A percentile compares a stretch with the other conserved stretches of the same genome.
Conservation (phyloP, 2,888 invertebrate species). For the Lapara coniferarum region DNA sequence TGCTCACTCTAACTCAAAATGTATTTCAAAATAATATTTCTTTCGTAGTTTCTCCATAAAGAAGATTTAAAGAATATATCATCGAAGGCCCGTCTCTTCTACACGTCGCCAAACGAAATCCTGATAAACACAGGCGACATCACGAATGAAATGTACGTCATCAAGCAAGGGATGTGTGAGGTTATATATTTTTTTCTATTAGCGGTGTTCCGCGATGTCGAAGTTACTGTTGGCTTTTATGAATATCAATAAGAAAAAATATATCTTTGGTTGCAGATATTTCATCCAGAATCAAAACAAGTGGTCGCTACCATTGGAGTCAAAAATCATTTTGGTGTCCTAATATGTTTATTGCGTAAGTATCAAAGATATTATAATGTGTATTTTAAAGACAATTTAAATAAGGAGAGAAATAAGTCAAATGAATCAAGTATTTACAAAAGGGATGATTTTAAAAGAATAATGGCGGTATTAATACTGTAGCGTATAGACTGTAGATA, state of each 20-base stretch:
- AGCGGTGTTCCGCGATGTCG: too few species aligned
- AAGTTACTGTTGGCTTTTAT: too few species aligned
- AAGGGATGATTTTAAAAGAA: neutral
- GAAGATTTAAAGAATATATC: constrained; percentile 63
- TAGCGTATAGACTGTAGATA: too few species aligned
- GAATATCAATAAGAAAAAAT: too few species aligned
- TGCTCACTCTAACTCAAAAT: too few species aligned
- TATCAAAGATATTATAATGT: constrained; percentile 25
- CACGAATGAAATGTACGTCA: constrained; percentile 67
- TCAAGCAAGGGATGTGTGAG: constrained; percentile 70
- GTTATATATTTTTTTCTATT: constrained; percentile 38
- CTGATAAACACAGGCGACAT: constrained; percentile 70
- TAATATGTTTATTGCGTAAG: constrained; percentile 68
- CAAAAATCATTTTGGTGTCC: constrained; percentile 61
- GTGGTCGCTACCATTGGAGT: constrained; percentile 46
- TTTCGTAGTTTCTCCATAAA: constrained; percentile 54
- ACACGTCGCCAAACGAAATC: constrained; percentile 69
- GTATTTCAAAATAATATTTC: too few species aligned
- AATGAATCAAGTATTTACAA: neutral
- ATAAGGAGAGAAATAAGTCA: neutral
- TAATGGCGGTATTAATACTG: too few species aligned
- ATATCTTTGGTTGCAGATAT: constrained; percentile 44
- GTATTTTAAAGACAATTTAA: too few species aligned
- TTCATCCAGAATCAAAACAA: constrained; percentile 53
- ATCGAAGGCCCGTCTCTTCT: constrained; percentile 59